Base-by-base conservation (phyloP, 2,797 vertebrate species). In the Anabas testudineus region DNA sequence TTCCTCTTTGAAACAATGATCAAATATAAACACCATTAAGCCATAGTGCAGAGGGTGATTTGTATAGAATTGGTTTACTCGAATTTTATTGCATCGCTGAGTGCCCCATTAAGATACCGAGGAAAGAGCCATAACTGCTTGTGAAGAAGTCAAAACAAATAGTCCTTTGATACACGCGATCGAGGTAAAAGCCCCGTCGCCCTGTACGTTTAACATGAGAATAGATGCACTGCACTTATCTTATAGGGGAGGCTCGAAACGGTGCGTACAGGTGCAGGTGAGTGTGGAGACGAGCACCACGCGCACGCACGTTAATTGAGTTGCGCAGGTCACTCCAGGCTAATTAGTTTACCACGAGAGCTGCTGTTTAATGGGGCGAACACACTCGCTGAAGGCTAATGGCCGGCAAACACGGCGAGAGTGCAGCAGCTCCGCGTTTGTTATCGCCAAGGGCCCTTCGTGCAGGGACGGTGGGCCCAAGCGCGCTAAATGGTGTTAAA, bases 311-410 rank as follows among this genome's bases (percentile, higher is more conserved):
- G 47, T 92, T 97, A 97, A 97, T 96, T 95, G 95, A 96, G 94
- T 95, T 92, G 88, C 90, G 94, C 94, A 89, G 92, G 94, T 92
- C 95, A 95, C 95, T 95, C 95, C 92, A 92, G 80, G 81, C 45
- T 98, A 97, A 98, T 98, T 97, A 95, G 93, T 96, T 97, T 93
- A 95, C 93, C 94, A 93, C 87, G 89, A 96, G 94, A 91, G 91
- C 94, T 83, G 92, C 76, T 93, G 97, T 94, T 95, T 96, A 98
- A 98, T 98, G 96, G 93, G 92, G 93, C 93, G 93, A 88, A 86
- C 92, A 84, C 92, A 84, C 91, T 90, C 90, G 93, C 93, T 89
- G 16, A 47, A 49, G 63, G 36, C 81, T 98, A 99, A 99, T 99
- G 96, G 94, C 88, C 93, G 78, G 88, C 88, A 91, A 92, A 91